phyloP scores from a whole-genome alignment of 2,888 invertebrate genomes.

The Cyclophora albipunctata region DNA sequence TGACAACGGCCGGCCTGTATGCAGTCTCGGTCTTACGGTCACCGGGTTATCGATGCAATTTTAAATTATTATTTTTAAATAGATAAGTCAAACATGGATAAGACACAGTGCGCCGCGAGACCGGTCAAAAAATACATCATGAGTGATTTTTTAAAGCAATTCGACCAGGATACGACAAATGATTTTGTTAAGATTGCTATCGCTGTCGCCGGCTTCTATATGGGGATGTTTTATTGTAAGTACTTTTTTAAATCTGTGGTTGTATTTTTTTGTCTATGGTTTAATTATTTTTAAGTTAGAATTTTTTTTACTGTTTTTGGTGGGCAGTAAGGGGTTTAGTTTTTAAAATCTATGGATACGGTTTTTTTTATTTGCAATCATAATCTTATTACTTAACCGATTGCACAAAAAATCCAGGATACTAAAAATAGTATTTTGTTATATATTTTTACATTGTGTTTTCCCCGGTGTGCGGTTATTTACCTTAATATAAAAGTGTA shows the following conservation, averaged over 20 bases:
- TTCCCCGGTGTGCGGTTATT: no score
- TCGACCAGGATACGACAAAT: constrained; percentile 52
- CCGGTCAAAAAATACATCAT: constrained; percentile 63
- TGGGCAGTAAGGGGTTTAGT: not conserved
- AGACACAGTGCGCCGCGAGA: constrained; percentile 56
- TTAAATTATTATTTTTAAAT: constrained; percentile 34
- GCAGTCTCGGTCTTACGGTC: constrained; percentile 41
- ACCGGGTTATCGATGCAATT: constrained; percentile 55
- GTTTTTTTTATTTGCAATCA: no score
- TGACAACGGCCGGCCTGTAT: constrained; percentile 28
- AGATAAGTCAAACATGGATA: constrained; percentile 47
- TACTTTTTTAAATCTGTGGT: constrained; percentile 26
- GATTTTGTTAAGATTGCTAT: constrained; percentile 54
- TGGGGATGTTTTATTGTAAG: constrained; percentile 60
- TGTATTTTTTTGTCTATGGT: constrained; percentile 7
- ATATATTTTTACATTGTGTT: no score
- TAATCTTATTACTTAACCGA: no score
- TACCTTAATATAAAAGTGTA: no score
- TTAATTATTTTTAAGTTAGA: not conserved
- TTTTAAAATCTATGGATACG: no score
- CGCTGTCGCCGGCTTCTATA: constrained; percentile 54
- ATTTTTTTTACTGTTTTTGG: not conserved
- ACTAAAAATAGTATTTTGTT: no score
- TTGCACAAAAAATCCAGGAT: no score
- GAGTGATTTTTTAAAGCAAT: constrained; percentile 65